A percentile compares a stretch with the other conserved stretches of the same genome.
Conservation (phyloP, 2,113 vertebrate species). For the Serinus canaria region DNA sequence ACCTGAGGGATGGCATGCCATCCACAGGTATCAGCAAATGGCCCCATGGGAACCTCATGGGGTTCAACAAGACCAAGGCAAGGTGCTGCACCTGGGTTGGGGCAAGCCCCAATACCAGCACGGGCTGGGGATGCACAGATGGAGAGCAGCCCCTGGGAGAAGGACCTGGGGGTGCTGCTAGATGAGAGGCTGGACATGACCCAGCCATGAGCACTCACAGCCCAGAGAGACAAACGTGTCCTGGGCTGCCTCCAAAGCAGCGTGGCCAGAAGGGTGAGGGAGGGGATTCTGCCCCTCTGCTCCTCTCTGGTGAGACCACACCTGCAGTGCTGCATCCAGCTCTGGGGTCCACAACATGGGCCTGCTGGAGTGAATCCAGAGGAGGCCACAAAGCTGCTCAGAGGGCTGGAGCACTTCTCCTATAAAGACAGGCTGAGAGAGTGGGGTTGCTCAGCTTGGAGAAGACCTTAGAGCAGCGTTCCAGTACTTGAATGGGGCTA, state of each 20-base stretch:
- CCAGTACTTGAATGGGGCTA: neutral
- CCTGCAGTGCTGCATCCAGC: neutral
- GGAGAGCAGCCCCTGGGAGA: rapidly evolving
- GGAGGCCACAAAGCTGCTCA: neutral
- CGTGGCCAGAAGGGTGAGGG: rapidly evolving
- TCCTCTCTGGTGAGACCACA: neutral
- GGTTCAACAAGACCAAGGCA: neutral
- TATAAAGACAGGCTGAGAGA: neutral
- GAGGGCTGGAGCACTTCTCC: neutral
- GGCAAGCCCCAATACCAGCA: rapidly evolving
- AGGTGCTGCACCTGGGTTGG: neutral
- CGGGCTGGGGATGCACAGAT: neutral
- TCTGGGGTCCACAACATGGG: neutral
- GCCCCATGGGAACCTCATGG: neutral
- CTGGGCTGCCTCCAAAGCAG: neutral
- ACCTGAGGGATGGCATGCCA: neutral
- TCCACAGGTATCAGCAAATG: neutral
- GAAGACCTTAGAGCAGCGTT: neutral
- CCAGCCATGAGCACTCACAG: neutral
- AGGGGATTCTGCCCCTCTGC: neutral
- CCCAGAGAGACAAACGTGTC: neutral
- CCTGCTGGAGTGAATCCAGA: neutral
- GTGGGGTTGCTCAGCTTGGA: neutral
- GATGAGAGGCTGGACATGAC: neutral
- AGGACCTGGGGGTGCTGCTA: neutral